Base-by-base conservation (phyloP, 1,140 invertebrate species). In the Conus betulinus region DNA sequence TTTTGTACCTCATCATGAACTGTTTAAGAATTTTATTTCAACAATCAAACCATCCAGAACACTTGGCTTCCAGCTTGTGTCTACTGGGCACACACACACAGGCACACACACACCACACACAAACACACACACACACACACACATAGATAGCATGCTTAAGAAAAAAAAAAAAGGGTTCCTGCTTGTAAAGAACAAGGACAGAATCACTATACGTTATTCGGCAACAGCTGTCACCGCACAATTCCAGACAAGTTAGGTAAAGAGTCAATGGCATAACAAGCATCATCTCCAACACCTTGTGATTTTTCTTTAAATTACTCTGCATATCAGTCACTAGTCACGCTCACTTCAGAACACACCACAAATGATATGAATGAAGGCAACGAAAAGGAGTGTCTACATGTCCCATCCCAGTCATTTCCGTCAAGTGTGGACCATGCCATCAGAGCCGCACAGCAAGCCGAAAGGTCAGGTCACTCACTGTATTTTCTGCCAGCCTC, bases 351-450 rank as follows among this genome's bases (percentile, higher is more conserved):
- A 60, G 57, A 17, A 71, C 23, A 20, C 67, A 71, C 67, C 20
- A 71, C 67, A 71, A 71, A 20, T 71, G 67, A 71, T 71, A 71
- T 71, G 67, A 71, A 71, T 71, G 67, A 71, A 71, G 67, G 67
- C 67, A 71, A 71, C 67, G 20, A n/a, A 71, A 71, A 71, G 67
- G 20, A 71, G 20, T 71, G 20, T 71, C 67, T 71, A 71, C 67
- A 10, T 13, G 20, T 20, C 67, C 23, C 67, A 71, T 71, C 67
- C 23, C 67, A 71, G 67, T 7, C 6, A n/a, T 20, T 71, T 71
- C 67, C 4, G 67, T 71, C 20, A 23, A 20, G 23, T 23, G 23
- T 20, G 11, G 67, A 71, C 7, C 13, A 71, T 1, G 67, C 23
- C 67, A n/a, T 60, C 57, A 60, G 17, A 20, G 23, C 67, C 67